A percentile compares a stretch with the other conserved stretches of the same genome.
Evolutionary conservation across 2,797 vertebrate genomes (phyloP).

Genomic region (Dallia pectoralis): DNA sequence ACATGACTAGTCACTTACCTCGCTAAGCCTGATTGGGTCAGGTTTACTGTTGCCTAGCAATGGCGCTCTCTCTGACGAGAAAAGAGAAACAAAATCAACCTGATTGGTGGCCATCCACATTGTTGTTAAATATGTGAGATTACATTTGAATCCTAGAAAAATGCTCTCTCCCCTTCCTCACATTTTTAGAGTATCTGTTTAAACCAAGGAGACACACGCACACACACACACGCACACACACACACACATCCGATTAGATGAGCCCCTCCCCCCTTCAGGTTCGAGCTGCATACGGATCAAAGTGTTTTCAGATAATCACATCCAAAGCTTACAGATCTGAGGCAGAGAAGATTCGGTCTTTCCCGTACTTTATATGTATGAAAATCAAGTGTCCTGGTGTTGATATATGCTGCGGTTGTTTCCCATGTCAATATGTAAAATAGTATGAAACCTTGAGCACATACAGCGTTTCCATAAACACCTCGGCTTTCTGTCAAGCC

Average conservation of each 20-base stretch:
- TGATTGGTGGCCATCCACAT: background rate
- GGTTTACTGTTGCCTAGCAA: constrained; percentile 48
- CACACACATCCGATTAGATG: constrained; percentile 10
- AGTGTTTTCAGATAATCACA: constrained; percentile 34
- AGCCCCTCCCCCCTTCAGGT: constrained; percentile 14
- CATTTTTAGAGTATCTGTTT: constrained; percentile 10
- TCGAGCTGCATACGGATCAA: constrained; percentile 36
- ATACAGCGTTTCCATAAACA: background rate
- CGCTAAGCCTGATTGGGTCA: constrained; percentile 8
- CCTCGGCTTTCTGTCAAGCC: background rate
- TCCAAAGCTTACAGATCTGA: constrained; percentile 42
- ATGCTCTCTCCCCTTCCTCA: constrained; percentile 12
- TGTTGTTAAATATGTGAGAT: constrained; percentile 23
- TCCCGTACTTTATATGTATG: constrained; percentile 20
- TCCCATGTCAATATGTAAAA: background rate
- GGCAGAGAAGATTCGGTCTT: constrained; percentile 33
- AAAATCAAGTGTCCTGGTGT: constrained; percentile 4
- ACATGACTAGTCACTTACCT: background rate
- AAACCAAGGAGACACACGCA: constrained; percentile 7
- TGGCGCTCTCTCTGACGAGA: constrained; percentile 4
- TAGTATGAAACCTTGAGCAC: background rate
- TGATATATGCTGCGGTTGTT: constrained; percentile 16
- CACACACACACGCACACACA: constrained; percentile 8
- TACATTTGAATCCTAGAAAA: constrained; percentile 12
- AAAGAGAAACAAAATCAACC: background rate